phyloP scores from a whole-genome alignment of 1,140 invertebrate genomes.

The Gyrodactylus bullatarudis region DNA sequence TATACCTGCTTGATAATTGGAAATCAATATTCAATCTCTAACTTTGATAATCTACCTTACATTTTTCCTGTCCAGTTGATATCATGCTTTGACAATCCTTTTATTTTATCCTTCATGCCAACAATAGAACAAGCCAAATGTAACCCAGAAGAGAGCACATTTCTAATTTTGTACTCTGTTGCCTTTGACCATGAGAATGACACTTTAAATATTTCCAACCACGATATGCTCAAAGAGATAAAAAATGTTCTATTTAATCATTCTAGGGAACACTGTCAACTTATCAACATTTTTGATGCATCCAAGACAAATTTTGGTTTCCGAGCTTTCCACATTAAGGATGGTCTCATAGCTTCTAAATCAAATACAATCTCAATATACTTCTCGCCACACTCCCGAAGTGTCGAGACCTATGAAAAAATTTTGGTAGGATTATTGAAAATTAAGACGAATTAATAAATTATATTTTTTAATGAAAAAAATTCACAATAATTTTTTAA shows the following conservation, averaged over 20 bases:
- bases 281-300: not conserved
- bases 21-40: not conserved
- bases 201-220: not conserved
- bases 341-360: not conserved
- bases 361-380: not conserved
- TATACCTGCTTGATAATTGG: not conserved
- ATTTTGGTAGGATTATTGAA: too few species aligned
- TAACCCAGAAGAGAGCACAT: not conserved
- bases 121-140: not conserved
- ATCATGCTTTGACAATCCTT: not conserved
- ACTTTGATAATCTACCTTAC: not conserved
- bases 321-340: not conserved
- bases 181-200: not conserved
- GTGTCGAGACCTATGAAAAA: too few species aligned
- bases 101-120: not conserved
- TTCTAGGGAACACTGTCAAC: not conserved
- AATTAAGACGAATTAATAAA: not conserved
- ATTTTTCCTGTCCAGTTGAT: not conserved
- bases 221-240: not conserved
- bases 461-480: not conserved
- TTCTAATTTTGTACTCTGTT: not conserved
- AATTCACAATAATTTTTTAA: not conserved
- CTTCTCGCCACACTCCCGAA: not conserved
- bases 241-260: not conserved
- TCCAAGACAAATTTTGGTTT: not conserved